Evolutionary conservation across 1,140 invertebrate species (phyloP), one percentile per base, ranked within the genome.

Genomic region (Drosophila punjabiensis): DNA sequence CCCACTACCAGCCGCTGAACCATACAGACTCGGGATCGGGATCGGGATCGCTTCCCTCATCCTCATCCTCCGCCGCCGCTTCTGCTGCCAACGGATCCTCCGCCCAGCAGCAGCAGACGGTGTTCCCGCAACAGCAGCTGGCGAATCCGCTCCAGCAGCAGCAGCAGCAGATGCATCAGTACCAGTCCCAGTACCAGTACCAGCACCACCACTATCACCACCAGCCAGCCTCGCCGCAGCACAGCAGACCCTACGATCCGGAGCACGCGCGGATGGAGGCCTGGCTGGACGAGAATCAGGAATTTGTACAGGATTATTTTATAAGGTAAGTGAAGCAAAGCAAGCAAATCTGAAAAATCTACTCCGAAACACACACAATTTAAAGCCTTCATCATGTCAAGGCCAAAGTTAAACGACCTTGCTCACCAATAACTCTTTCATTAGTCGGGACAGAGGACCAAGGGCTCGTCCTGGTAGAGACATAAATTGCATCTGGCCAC

Each of bases 281-380:
- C 70, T 99, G 98, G 98, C 95, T 99, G 55, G 98, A 99, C 94
- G 98, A 99, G 92, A 98, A 99, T 94, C 98, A 97, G 66, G 97
- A 98, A 92, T 99, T 99, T 93, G 96, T 98, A 64, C 96, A 98
- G 90, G 97, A 98, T 93, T 99, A 99, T 94, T 98, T 99, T 93
- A 95, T 98, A 83, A 97, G 97, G 97, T 98, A 86, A 93, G 87
- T 56, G 10, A 10, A 8, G 18, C 9, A 0, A 0, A 13, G 6
- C 6, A 20, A 32, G n/a, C n/a, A 13, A 39, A 33, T 11, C 4
- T 3, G 18, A 9, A 3, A 33, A 56, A 32, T 28, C 5, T 7
- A 11, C 11, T 33, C 6, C n/a, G 6, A 3, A 6, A 18, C n/a
- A n/a, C 28, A 10, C 28, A 3, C 2, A 11, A 30, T 2, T 52